phyloP scores from a whole-genome alignment of 2,113 vertebrate species.

The Irena cyanogastra region DNA sequence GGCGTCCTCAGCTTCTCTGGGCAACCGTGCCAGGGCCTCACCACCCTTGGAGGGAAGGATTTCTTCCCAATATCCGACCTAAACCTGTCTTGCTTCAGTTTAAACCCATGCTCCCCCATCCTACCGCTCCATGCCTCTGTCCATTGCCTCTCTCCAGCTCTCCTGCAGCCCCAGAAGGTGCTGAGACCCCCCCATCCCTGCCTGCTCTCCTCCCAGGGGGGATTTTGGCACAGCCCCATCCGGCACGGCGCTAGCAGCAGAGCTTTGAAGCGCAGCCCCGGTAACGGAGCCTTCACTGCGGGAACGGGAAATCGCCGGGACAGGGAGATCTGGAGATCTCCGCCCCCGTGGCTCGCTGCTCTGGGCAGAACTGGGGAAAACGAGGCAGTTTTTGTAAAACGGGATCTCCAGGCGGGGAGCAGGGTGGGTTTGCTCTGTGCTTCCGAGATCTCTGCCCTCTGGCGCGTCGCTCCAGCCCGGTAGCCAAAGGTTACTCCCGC shows the following conservation, averaged over 20 bases:
- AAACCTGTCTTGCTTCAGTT: background rate
- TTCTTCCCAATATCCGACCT: background rate
- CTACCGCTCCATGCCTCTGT: background rate
- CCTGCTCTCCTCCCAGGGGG: background rate
- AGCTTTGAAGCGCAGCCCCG: conserved; percentile 15
- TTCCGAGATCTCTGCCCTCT: background rate
- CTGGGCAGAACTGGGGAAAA: background rate
- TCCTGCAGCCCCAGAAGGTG: background rate
- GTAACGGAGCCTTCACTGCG: background rate
- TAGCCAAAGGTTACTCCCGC: background rate
- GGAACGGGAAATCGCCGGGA: background rate
- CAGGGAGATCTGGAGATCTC: background rate
- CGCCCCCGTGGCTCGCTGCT: accelerated
- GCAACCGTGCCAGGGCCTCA: background rate
- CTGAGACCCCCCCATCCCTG: accelerated
- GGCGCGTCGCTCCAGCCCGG: background rate
- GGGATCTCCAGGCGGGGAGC: background rate
- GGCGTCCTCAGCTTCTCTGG: background rate
- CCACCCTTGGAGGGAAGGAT: background rate
- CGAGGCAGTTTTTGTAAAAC: no score
- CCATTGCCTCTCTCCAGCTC: background rate
- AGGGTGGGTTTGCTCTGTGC: background rate
- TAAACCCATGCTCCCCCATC: background rate
- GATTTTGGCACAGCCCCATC: background rate
- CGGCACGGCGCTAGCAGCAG: background rate